A percentile compares a stretch with the other conserved stretches of the same genome.
Evolutionary conservation across 2,113 vertebrate genomes (phyloP).

Genomic region (Orcinus orca): DNA sequence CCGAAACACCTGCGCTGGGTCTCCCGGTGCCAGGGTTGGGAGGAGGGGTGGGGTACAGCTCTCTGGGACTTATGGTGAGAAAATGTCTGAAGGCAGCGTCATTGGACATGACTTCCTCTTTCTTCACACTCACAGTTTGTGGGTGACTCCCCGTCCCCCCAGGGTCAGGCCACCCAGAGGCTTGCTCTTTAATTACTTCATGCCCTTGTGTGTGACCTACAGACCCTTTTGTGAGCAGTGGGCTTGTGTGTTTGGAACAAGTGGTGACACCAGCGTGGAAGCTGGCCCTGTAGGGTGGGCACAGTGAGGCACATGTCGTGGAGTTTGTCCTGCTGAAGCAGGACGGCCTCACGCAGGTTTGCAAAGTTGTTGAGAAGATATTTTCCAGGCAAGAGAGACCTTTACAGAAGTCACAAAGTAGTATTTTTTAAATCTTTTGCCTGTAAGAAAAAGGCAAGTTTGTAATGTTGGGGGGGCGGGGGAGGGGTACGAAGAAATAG

Average conservation of each 20-base stretch:
- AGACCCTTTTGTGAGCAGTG: background rate
- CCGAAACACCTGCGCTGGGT: fast-evolving
- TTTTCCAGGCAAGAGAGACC: background rate
- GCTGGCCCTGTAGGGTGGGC: background rate
- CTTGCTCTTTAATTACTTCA: background rate
- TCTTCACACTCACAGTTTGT: background rate
- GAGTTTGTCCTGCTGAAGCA: background rate
- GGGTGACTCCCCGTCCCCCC: too few relatives aligned
- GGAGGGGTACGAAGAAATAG: background rate
- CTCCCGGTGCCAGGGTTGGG: background rate
- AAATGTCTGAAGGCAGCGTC: background rate
- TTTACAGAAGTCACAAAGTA: background rate
- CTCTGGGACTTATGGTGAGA: background rate
- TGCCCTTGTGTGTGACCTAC: background rate
- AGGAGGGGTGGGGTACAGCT: too few relatives aligned
- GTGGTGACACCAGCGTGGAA: background rate
- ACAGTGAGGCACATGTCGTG: fast-evolving
- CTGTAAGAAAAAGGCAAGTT: background rate
- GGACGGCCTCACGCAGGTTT: background rate
- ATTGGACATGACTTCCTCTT: background rate
- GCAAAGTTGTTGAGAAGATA: background rate
- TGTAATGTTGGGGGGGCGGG: background rate
- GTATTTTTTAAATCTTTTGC: background rate
- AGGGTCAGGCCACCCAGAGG: background rate
- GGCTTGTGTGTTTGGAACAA: background rate